phyloP scores from a whole-genome alignment of 2,888 invertebrate species.

The Penaeus monodon region DNA sequence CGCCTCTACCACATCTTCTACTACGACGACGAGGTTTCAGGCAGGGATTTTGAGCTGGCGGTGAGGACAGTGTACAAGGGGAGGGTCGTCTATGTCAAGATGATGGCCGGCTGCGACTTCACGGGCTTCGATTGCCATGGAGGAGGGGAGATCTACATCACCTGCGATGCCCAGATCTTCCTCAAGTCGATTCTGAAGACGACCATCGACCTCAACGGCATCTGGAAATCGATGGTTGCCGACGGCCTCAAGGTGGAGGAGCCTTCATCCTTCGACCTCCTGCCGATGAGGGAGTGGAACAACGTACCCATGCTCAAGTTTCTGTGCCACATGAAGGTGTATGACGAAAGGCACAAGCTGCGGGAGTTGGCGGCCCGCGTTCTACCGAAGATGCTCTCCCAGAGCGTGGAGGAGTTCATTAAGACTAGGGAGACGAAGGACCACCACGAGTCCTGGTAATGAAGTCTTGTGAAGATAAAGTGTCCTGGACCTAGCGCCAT shows the following conservation, averaged over 20 bases:
- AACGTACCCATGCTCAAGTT: conserved; percentile 18
- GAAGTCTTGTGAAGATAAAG: no score
- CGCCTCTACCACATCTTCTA: not conserved
- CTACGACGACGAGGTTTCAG: not conserved
- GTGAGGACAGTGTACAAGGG: not conserved
- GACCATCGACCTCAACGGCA: no score
- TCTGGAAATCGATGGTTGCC: not conserved
- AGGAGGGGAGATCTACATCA: no score
- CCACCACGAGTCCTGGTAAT: no score
- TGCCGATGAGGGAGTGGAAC: no score
- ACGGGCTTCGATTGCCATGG: no score
- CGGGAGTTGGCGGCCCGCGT: not conserved
- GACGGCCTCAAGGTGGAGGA: not conserved
- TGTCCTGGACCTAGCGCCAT: no score
- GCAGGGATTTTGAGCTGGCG: not conserved
- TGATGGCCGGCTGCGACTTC: no score
- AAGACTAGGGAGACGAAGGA: conserved; percentile 1
- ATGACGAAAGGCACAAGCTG: not conserved
- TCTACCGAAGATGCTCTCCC: not conserved
- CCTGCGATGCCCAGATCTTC: conserved; percentile 18
- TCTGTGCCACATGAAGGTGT: not conserved
- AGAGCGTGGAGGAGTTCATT: conserved; percentile 18
- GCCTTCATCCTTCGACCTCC: not conserved
- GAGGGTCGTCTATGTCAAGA: not conserved
- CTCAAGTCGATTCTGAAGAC: not conserved